A percentile compares a stretch with the other conserved stretches of the same genome.
Conservation (phyloP, 2,888 invertebrate genomes). For the Melinopterus prodromus region DNA sequence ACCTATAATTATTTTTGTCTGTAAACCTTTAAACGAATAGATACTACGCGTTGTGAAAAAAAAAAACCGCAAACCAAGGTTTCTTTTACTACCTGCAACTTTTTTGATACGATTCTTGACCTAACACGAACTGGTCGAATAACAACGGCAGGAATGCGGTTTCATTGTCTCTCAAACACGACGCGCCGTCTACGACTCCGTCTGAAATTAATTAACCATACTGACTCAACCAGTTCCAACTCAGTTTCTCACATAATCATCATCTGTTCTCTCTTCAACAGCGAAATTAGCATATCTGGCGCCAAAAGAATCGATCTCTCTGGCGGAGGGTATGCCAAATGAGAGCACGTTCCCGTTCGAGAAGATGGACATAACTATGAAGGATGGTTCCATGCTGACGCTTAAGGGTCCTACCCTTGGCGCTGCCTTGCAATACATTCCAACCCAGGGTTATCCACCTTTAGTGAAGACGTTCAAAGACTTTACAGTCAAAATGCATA, state of each 20-base stretch:
- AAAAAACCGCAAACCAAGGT: background rate
- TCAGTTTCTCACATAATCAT: background rate
- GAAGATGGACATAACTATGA: conserved; percentile 67
- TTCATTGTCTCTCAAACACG: background rate
- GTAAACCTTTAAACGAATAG: too few species aligned
- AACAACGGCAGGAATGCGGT: background rate
- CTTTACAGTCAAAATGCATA: conserved; percentile 69
- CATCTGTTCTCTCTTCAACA: conserved; percentile 43
- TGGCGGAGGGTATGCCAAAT: conserved; percentile 80
- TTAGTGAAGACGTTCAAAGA: conserved; percentile 68
- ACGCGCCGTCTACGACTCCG: background rate
- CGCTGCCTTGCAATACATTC: conserved; percentile 77
- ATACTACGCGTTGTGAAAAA: too few species aligned
- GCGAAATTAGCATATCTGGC: conserved; percentile 63
- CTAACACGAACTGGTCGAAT: background rate
- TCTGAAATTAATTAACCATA: background rate
- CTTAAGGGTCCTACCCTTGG: conserved; percentile 69
- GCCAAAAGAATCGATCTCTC: conserved; percentile 65
- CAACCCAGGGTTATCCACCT: conserved; percentile 73
- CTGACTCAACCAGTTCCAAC: background rate
- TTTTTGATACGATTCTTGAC: background rate
- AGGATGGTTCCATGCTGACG: conserved; percentile 64
- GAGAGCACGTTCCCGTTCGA: conserved; percentile 76
- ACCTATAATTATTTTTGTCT: too few species aligned
- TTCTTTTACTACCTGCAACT: background rate